These are phyloP conservation scores for Phoenoteleia sp. DNA, from an alignment of 2,888 invertebrate genomes.

Conservation along the genomic window DNA sequence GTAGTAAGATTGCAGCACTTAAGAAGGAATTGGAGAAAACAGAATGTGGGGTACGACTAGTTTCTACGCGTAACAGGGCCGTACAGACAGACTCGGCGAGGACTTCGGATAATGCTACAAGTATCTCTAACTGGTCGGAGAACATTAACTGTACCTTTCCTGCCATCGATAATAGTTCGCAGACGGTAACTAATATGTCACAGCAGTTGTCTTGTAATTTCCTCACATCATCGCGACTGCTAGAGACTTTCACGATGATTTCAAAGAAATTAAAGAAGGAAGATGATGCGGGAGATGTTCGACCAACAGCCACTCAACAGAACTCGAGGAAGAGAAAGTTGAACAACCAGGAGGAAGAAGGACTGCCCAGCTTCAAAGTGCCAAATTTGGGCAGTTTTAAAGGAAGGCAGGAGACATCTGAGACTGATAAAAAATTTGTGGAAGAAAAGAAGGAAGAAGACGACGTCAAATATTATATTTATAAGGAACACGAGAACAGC, in stretches of 20 bases:
- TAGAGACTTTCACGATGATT: conserved; percentile 83
- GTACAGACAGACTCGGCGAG: conserved; percentile 36
- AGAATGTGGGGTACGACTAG: too few relatives aligned
- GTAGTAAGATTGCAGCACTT: conserved; percentile 67
- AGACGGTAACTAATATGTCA: conserved; percentile 65
- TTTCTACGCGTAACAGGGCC: conserved; percentile 49
- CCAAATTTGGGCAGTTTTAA: conserved; percentile 73
- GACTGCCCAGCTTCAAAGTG: conserved; percentile 81
- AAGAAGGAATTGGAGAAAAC: conserved; percentile 79
- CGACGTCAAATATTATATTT: conserved; percentile 83
- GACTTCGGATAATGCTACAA: conserved; percentile 40
- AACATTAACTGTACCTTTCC: conserved; percentile 78
- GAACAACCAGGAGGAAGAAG: conserved; percentile 76
- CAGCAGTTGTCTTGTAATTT: conserved; percentile 80
- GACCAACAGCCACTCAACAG: not conserved
- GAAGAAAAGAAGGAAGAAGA: conserved; percentile 72
- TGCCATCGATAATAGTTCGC: conserved; percentile 58
- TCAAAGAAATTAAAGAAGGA: conserved; percentile 78
- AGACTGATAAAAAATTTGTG: conserved; percentile 32
- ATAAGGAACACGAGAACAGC: conserved; percentile 81
- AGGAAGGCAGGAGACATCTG: conserved; percentile 48
- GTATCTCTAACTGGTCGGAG: conserved; percentile 83
- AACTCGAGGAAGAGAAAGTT: conserved; percentile 82
- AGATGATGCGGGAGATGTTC: conserved; percentile 21
- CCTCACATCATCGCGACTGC: conserved; percentile 83